A percentile compares a stretch with the other conserved stretches of the same genome.
These are phyloP conservation scores for Caenorhabditis angaria DNA, from an alignment of 2,888 invertebrate genomes.

Conservation along the genomic window DNA sequence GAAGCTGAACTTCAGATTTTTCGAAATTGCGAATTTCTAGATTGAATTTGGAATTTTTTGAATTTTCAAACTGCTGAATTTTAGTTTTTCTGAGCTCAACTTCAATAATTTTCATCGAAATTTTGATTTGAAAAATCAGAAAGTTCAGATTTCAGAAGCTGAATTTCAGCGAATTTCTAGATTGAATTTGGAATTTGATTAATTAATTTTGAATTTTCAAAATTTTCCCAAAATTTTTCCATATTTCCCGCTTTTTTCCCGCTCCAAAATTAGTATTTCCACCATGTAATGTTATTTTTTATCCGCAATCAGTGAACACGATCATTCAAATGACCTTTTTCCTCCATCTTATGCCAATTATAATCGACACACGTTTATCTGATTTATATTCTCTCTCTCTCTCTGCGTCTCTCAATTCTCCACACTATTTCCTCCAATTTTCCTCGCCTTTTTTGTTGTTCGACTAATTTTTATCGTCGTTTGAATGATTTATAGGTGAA, in stretches of 20 bases:
- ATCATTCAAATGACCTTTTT: slow-evolving; percentile 3
- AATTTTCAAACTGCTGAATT: neutral
- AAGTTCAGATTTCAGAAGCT: no score
- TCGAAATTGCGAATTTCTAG: neutral
- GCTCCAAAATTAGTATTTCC: no score
- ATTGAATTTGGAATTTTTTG: neutral
- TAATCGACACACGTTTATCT: slow-evolving; percentile 20
- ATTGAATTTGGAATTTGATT: neutral
- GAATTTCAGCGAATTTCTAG: neutral
- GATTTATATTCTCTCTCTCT: slow-evolving; percentile 25
- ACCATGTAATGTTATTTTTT: no score
- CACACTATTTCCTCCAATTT: slow-evolving; percentile 9
- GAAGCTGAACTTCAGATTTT: no score
- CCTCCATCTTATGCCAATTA: slow-evolving; percentile 32
- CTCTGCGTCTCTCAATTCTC: slow-evolving; percentile 3
- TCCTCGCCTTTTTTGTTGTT: neutral
- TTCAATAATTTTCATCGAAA: no score
- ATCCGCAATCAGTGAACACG: slow-evolving; percentile 4
- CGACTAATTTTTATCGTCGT: slow-evolving; percentile 32
- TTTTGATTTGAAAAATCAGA: no score
- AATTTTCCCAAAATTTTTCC: no score
- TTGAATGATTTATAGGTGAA: slow-evolving; percentile 32
- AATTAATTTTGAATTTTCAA: no score
- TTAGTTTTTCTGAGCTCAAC: no score
- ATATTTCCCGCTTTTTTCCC: neutral